Conservation (phyloP, 2,113 vertebrate species). For the Thamnophis sirtalis region DNA sequence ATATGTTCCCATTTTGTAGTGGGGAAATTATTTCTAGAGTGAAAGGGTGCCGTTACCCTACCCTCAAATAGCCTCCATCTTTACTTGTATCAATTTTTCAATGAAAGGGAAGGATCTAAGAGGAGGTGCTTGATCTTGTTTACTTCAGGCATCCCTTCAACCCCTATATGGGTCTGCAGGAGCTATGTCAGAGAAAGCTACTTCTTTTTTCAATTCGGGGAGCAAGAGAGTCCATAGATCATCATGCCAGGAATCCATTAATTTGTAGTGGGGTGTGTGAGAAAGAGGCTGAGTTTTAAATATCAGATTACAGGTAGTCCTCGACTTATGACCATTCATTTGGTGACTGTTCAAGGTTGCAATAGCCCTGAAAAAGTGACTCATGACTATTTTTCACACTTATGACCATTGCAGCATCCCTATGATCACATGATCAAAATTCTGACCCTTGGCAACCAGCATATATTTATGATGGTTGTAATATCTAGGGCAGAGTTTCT, state of each 20-base stretch:
- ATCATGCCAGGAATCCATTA: not conserved
- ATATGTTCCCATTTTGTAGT: not conserved
- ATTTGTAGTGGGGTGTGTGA: not conserved
- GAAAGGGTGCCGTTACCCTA: not conserved
- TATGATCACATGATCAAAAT: not conserved
- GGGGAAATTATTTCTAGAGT: not conserved
- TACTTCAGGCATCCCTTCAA: not conserved
- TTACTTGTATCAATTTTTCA: not conserved
- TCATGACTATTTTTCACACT: not conserved
- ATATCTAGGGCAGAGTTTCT: not conserved
- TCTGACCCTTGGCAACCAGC: not conserved
- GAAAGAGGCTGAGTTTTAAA: not conserved
- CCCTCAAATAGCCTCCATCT: not conserved
- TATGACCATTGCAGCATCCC: not conserved
- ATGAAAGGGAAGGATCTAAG: not conserved
- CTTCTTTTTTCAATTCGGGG: not conserved
- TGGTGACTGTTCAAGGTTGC: not conserved
- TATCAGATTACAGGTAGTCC: not conserved
- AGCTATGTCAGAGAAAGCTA: not conserved
- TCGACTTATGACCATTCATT: not conserved
- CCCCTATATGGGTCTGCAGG: not conserved
- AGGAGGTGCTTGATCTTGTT: not conserved
- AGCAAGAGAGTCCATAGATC: not conserved
- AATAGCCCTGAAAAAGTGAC: not conserved
- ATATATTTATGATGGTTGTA: not conserved